Evolutionary conservation across 2,888 invertebrate genomes (phyloP), one percentile per base, ranked within the genome.

Genomic region (Mechanitis messenoides): DNA sequence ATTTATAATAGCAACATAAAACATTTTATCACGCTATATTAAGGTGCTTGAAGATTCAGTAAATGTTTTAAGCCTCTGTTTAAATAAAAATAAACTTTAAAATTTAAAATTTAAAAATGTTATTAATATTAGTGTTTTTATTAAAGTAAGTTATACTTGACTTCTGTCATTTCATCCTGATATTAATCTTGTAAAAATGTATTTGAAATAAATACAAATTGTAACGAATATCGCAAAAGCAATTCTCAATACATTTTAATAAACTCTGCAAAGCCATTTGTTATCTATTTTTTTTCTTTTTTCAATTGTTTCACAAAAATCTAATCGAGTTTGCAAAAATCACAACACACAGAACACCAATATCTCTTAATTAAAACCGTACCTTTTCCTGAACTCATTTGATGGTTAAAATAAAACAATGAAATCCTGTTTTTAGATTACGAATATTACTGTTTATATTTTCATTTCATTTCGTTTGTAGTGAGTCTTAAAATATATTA

Each of bases 331-430:
- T 69, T 68, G 72, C 70, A 76, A 84, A 83, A 81, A 84, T 81
- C 20, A 85, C 84, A 85, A 85, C 80, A 72, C 80, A 71, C 72
- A 71, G 75, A 72, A 76, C 79, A 79, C 75, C 79, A 77, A 84
- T 85, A 85, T 84, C 83, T 83, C 78, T 84, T 85, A 85, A 86
- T 85, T 85, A 83, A 86, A 84, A 84, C 83, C 84, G 82, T 85
- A 83, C 79, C 81, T 79, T 80, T 76, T 76, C 75, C 78, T 76
- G 73, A 74, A 76, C n/a, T 47, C n/a, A n/a, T 47, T 47, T 47
- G n/a, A 20, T 28, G 47, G n/a, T 47, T 47, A 47, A 47, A 47
- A 47, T 28, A n/a, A 59, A 55, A 55, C 55, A 55, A 55, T 47
- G 58, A 47, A 47, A n/a, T 7, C 4, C 28, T 46, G 56, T 63